A percentile compares a stretch with the other conserved stretches of the same genome.
Evolutionary conservation across 2,113 vertebrate species (phyloP).

Genomic region (Misgurnus anguillicaudatus): DNA sequence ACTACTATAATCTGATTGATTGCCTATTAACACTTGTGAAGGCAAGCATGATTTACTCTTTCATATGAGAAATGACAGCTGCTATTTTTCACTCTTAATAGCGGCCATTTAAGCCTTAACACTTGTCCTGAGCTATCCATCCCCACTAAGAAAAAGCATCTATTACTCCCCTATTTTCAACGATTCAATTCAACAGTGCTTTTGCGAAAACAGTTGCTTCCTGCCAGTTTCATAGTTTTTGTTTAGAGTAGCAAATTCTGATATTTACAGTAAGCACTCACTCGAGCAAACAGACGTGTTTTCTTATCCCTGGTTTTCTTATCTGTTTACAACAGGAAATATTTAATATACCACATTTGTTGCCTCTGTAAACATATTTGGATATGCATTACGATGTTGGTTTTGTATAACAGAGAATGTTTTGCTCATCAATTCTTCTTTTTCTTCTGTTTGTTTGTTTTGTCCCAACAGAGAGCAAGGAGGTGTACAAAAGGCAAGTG

Average conservation of each 20-base stretch:
- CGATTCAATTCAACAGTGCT: neutral
- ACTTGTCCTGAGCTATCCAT: slow-evolving; percentile 64
- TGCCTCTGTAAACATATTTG: neutral
- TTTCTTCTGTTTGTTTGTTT: slow-evolving; percentile 49
- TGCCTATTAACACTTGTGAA: slow-evolving; percentile 67
- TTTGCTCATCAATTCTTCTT: neutral
- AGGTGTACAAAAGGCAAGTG: slow-evolving; percentile 95
- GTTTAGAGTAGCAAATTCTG: neutral
- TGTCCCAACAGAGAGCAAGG: slow-evolving; percentile 88
- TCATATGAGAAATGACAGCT: slow-evolving; percentile 65
- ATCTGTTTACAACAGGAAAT: neutral
- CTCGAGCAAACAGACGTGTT: neutral
- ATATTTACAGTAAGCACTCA: neutral
- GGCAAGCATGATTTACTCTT: slow-evolving; percentile 69
- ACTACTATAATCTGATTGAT: slow-evolving; percentile 66
- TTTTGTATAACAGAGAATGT: neutral
- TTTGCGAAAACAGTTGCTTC: neutral
- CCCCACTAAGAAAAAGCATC: slow-evolving; percentile 60
- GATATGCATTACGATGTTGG: neutral
- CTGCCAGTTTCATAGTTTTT: neutral
- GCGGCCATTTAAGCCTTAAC: slow-evolving; percentile 60
- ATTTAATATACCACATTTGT: neutral
- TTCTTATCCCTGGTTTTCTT: neutral
- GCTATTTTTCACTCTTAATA: slow-evolving; percentile 73
- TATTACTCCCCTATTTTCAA: slow-evolving; percentile 48